Base-by-base conservation (phyloP, 2,888 invertebrate genomes). In the Buathra laborator region DNA sequence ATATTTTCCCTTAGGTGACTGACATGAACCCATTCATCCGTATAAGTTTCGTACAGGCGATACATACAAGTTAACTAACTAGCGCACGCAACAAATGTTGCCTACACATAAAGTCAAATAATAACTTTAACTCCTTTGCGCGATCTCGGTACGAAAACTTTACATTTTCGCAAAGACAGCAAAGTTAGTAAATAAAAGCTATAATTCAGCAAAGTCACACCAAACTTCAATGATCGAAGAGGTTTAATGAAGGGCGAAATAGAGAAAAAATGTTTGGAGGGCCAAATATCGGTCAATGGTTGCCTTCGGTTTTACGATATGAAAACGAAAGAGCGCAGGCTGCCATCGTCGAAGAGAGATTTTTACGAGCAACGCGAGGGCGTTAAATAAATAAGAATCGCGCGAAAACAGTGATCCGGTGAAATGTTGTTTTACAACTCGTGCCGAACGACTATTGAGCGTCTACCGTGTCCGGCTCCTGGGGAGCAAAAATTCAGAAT, bases 401-500 rank as follows among this genome's bases (percentile, higher is more conserved):
- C 14, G 70, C 9, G 70, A n/a, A n/a, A 32, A 16, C 10, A 16
- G 29, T 14, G 19, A 14, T 53, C 51, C 37, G 51, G 37, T 48
- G 37, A 77, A 78, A 70, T 66, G 78, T 70, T 64, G 78, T 48
- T 48, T 46, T 79, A 46, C 48, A 62, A 64, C 37, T 43, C 4
- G 29, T 44, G 5, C 62, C 6, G 56, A 62, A 64, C 66, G 46
- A 64, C 32, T 14, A 12, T 14, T 29, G 29, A 19, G 64, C 44
- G 12, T 12, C 64, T 14, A 12, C 29, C 12, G 24, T 51, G 44
- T 46, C n/a, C 66, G 10, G 2, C 10, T 16, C 46, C 44, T 19
- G 76, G 46, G 19, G 9, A 64, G 10, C 14, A 29, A 43, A 46
- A 56, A 46, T 3, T n/a, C 12, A 10, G 32, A 48, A 71, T 59